These are phyloP conservation scores for Netelia inedita DNA, from an alignment of 2,888 invertebrate species.

Conservation along the genomic window DNA sequence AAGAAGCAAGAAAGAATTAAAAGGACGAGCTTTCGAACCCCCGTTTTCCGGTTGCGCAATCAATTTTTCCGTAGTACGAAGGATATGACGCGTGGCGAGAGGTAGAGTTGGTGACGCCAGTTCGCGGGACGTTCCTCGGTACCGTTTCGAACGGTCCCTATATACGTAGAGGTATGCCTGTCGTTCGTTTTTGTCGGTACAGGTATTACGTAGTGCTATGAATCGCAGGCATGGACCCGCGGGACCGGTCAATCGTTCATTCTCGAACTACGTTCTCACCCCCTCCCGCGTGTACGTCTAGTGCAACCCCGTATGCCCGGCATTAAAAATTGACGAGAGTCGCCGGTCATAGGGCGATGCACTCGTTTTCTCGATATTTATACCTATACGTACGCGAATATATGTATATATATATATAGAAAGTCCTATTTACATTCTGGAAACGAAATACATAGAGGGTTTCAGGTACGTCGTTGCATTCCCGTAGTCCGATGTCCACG, in stretches of 20 bases:
- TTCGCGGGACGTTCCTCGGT: no score
- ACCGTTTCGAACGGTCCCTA: neutral
- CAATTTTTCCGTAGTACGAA: constrained; percentile 24
- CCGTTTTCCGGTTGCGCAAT: constrained; percentile 29
- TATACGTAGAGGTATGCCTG: neutral
- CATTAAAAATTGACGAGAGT: constrained; percentile 75
- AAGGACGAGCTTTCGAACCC: neutral
- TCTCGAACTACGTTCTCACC: neutral
- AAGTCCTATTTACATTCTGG: neutral
- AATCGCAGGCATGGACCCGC: constrained; percentile 71
- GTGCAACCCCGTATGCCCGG: constrained; percentile 31
- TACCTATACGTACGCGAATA: neutral
- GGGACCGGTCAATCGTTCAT: constrained; percentile 52
- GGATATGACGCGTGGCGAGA: neutral
- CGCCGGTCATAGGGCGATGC: neutral
- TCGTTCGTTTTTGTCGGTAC: constrained; percentile 4
- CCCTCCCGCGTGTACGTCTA: neutral
- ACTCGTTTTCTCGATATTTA: neutral
- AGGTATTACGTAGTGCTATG: constrained; percentile 32
- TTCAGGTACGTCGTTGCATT: no score
- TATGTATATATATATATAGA: neutral
- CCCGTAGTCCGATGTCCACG: no score
- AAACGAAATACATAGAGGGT: neutral
- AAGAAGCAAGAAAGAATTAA: neutral
- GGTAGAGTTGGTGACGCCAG: neutral